Base-by-base conservation (phyloP, 2,797 vertebrate genomes). In the Silurus lanzhouensis region DNA sequence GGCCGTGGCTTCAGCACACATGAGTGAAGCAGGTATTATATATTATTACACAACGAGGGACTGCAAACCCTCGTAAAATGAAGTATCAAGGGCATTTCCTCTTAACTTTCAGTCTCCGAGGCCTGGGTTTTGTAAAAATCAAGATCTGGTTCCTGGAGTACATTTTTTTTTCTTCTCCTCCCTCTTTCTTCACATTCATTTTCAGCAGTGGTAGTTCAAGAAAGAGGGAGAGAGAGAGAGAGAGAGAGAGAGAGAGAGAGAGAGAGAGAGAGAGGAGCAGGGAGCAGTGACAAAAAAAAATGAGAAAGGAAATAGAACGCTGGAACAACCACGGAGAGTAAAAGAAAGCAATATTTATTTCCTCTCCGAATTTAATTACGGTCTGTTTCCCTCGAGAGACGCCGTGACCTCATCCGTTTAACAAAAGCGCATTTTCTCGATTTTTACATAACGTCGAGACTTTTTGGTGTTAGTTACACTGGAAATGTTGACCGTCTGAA, bases 51-150 rank as follows among this genome's bases (percentile, higher is more conserved):
- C 91, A 90, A 93, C 85, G 86, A 91, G 91, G 83, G 90, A 93
- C 92, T 93, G 93, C 90, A 93, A 92, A 92, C 86, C 88, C 91
- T 92, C 90, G 90, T 92, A 91, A 94, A 94, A 90, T 89, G 52
- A 92, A 93, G 91, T 92, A 92, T 94, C 93, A 92, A 88, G 93
- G 92, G 92, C 87, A 93, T 93, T 94, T 92, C 91, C 83, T 85
- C 48, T 89, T 85, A 91, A 91, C 91, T 88, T 91, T 92, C 86
- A 90, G 91, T 7, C 89, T 91, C 60, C 74, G 88, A 89, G 91
- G 94, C 85, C 94, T 95, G 94, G 93, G 90, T 89, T 94, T 90
- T 94, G 93, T 94, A 93, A 94, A 93, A 94, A 93, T 91, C 92
- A 91, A 87, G 88, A 91, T 78, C 86, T 88, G 87, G 87, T 83